Conservation (phyloP, 2,113 vertebrate genomes). For the Cacatua alba region DNA sequence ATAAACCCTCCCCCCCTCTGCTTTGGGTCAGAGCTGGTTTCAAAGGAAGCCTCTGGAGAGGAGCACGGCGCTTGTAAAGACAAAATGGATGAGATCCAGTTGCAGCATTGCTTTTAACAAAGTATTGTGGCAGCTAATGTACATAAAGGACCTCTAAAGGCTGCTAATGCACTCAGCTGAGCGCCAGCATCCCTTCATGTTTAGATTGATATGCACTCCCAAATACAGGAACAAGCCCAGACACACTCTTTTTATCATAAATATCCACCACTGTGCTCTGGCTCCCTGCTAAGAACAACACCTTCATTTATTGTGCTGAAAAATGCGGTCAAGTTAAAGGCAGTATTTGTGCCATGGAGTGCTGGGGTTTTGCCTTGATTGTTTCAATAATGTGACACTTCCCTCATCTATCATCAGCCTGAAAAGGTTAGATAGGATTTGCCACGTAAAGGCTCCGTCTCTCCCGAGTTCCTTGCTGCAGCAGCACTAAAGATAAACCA, state of each 20-base stretch:
- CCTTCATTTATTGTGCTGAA: background rate
- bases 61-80: background rate
- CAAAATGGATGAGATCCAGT: background rate
- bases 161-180: background rate
- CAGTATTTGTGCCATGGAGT: background rate
- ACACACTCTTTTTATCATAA: background rate
- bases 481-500: background rate
- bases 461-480: background rate
- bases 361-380: background rate
- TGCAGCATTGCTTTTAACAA: background rate
- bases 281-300: conserved; percentile 12
- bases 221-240: conserved; percentile 1
- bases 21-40: background rate
- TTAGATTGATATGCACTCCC: background rate
- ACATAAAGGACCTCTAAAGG: background rate
- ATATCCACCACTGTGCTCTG: background rate
- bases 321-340: background rate
- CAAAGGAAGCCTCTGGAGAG: background rate
- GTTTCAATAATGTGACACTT: background rate
- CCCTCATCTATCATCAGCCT: background rate
- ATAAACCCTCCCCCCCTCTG: background rate
- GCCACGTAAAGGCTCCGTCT: background rate
- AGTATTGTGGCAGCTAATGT: background rate
- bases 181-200: background rate
- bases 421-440: background rate